These are phyloP conservation scores for Carabus problematicus DNA, from an alignment of 2,888 invertebrate species.

Conservation along the genomic window DNA sequence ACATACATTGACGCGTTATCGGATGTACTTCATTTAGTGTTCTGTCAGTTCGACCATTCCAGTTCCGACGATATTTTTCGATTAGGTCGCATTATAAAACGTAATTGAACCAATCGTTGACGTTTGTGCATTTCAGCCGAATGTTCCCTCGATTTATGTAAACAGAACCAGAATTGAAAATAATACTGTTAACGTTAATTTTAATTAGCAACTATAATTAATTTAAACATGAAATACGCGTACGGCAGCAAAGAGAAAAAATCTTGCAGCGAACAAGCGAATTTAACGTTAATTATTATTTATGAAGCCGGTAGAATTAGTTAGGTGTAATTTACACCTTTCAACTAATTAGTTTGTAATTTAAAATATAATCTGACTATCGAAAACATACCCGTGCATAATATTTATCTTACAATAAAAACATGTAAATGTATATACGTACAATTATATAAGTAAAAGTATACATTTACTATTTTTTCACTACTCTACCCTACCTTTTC, in stretches of 20 bases:
- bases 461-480: too few species aligned
- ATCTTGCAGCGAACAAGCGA: not conserved
- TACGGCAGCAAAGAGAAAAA: not conserved
- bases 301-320: not conserved
- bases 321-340: slow-evolving; percentile 4
- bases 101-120: too few species aligned
- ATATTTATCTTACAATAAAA: not conserved
- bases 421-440: too few species aligned
- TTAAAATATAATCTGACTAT: slow-evolving; percentile 6
- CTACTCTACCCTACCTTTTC: not conserved
- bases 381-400: not conserved
- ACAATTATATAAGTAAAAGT: too few species aligned
- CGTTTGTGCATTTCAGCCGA: too few species aligned
- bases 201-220: slow-evolving; percentile 40
- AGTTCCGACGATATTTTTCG: too few species aligned
- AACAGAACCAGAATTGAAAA: slow-evolving; percentile 31
- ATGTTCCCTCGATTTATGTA: slow-evolving; percentile 16
- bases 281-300: slow-evolving; percentile 13
- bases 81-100: too few species aligned
- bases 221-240: slow-evolving; percentile 37
- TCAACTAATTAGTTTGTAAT: slow-evolving; percentile 9
- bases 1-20: too few species aligned
- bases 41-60: too few species aligned
- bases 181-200: slow-evolving; percentile 40
- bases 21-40: too few species aligned